Percentiles rank a stretch among this genome's conserved stretches.
phyloP scores from a whole-genome alignment of 1,140 invertebrate species.

The Drosophila murphyi region DNA sequence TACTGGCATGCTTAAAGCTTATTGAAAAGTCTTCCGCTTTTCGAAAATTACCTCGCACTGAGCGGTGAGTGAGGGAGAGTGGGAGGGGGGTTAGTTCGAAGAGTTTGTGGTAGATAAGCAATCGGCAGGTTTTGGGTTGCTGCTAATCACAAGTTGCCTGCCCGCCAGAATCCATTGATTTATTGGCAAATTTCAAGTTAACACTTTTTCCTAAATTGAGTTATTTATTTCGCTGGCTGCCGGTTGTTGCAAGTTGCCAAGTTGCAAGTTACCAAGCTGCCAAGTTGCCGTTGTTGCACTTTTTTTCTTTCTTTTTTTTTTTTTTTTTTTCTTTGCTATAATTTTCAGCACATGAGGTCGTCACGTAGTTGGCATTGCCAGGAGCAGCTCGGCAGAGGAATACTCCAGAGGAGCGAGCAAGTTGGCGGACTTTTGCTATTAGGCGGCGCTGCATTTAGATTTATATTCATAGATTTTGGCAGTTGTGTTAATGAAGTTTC shows the following conservation, averaged over 20 bases:
- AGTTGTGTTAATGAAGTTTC: constrained; percentile 74
- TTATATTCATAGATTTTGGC: constrained; percentile 75
- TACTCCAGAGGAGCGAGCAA: constrained; percentile 5
- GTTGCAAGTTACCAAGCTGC: constrained; percentile 22
- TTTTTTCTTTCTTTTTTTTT: neutral
- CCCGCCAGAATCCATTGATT: constrained; percentile 61
- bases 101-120: constrained; percentile 57
- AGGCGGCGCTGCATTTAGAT: constrained; percentile 46
- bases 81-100: neutral
- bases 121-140: constrained; percentile 45
- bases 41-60: constrained; percentile 23
- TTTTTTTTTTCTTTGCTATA: constrained; percentile 20
- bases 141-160: constrained; percentile 70
- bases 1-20: constrained; percentile 36
- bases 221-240: constrained; percentile 66
- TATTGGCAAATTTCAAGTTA: constrained; percentile 77
- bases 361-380: constrained; percentile 50
- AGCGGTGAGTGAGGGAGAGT: neutral
- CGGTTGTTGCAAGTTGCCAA: constrained; percentile 27
- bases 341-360: constrained; percentile 44
- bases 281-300: constrained; percentile 15
- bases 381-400: constrained; percentile 11
- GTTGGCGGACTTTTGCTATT: constrained; percentile 1
- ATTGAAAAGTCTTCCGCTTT: constrained; percentile 69
- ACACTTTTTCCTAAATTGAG: constrained; percentile 78